These are phyloP conservation scores for Fissipunctia ypsillon DNA, from an alignment of 2,888 invertebrate species.

Conservation along the genomic window DNA sequence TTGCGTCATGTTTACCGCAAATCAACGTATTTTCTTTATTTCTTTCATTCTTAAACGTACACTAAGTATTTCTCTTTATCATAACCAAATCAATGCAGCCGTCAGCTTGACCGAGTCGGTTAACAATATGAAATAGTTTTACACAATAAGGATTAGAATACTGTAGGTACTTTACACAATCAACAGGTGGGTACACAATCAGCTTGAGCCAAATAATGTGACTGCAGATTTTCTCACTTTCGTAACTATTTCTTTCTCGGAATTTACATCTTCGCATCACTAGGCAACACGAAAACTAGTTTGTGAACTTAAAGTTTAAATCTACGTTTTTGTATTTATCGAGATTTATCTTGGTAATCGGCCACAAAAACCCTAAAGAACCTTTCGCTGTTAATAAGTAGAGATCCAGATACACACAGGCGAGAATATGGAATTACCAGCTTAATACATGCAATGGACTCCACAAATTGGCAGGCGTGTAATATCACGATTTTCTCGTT, in stretches of 20 bases:
- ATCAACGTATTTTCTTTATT: no score
- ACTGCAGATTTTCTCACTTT: background rate
- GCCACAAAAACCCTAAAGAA: slow-evolving; percentile 71
- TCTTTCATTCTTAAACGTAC: no score
- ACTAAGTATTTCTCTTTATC: background rate
- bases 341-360: slow-evolving; percentile 70
- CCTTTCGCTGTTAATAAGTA: slow-evolving; percentile 63
- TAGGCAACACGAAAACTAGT: slow-evolving; percentile 38
- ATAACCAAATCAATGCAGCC: background rate
- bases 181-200: background rate
- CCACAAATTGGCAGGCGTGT: slow-evolving; percentile 76
- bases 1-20: no score
- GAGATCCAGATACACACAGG: slow-evolving; percentile 69
- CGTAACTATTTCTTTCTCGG: background rate
- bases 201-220: background rate
- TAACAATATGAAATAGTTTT: background rate
- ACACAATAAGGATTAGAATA: background rate
- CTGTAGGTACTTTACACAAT: background rate
- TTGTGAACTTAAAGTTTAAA: slow-evolving; percentile 47
- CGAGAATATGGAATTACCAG: slow-evolving; percentile 82
- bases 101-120: background rate
- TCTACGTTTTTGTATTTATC: slow-evolving; percentile 64
- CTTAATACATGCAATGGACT: slow-evolving; percentile 78
- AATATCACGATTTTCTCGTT: slow-evolving; percentile 69
- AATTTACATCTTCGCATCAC: background rate